These are phyloP conservation scores for Camptogramma bilineatum DNA, from an alignment of 2,888 invertebrate species.

Conservation along the genomic window DNA sequence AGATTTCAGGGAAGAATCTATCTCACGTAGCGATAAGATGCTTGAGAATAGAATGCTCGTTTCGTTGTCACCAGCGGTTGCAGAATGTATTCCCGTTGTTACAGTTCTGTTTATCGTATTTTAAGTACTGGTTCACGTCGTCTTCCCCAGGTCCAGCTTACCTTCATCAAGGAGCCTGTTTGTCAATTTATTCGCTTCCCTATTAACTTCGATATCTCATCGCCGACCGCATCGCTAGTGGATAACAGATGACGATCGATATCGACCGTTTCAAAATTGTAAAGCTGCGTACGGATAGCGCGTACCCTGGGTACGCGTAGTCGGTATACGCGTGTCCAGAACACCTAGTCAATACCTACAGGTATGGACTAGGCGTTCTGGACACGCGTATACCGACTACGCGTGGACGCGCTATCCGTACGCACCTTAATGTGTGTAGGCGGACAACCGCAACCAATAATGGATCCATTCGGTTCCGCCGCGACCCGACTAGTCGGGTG, in stretches of 20 bases:
- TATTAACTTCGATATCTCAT: background rate
- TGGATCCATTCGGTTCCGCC: constrained; percentile 2
- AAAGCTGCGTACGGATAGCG: too few relatives aligned
- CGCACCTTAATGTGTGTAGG: constrained; percentile 16
- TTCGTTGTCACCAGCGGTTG: background rate
- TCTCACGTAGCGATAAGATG: background rate
- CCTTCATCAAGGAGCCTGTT: background rate
- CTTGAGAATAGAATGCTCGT: background rate
- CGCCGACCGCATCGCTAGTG: background rate
- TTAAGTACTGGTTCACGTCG: background rate
- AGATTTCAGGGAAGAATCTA: background rate
- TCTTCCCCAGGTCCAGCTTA: background rate
- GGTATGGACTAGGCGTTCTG: too few relatives aligned
- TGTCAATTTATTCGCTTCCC: background rate
- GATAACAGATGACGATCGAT: constrained; percentile 21
- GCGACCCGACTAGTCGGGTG: background rate
- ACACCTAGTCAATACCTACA: too few relatives aligned
- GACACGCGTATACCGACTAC: too few relatives aligned
- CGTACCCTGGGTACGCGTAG: too few relatives aligned
- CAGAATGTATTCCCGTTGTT: background rate
- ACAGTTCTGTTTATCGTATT: background rate
- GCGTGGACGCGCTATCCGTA: too few relatives aligned
- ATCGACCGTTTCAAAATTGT: constrained; percentile 21
- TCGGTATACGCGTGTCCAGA: too few relatives aligned
- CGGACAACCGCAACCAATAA: constrained; percentile 13